Base-by-base conservation (phyloP, 2,888 invertebrate genomes). In the Nemurella pictetii region DNA sequence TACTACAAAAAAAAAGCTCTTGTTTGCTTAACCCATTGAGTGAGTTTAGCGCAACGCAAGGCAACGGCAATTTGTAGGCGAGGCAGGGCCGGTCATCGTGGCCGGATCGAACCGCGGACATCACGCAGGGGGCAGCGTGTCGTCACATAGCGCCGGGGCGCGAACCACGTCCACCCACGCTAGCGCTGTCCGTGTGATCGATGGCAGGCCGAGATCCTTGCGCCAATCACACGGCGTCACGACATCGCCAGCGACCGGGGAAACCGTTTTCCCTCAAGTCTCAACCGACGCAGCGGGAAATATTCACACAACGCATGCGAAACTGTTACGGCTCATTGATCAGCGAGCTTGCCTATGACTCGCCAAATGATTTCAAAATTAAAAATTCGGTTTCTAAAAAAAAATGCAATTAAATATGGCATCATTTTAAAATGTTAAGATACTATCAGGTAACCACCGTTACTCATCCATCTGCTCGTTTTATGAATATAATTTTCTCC, bases 21-120 rank as follows among this genome's bases (percentile, higher is more conserved):
- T 78, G 78, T 78, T 78, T 78, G 78, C 20, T 78, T 78, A 78
- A 78, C 78, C 78, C 29, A 78, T 78, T 78, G 78, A 78, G 78
- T 30, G 27, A 77, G 2, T 78, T 74, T 78, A 27, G 30, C 78
- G 78, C 78, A 78, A 7, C 28, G 78, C 25, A n/a, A 29, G 28
- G 26, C 30, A 30, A 0, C 28, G 4, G 26, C n/a, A n/a, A n/a
- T n/a, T n/a, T n/a, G n/a, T n/a, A n/a, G n/a, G n/a, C n/a, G n/a
- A n/a, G n/a, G n/a, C 28, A 27, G 28, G 12, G 78, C 15, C 28
- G 55, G 20, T 32, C 32, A 9, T 32, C 30, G 4, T 29, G 3
- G 20, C 9, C 15, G 7, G 78, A 78, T 30, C 30, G 78, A 78
- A 4, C 30, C 55, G 28, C 75, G 28, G 75, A 28, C 75, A n/a